Conservation (phyloP, 2,888 invertebrate genomes). For the Drosophila monieri region DNA sequence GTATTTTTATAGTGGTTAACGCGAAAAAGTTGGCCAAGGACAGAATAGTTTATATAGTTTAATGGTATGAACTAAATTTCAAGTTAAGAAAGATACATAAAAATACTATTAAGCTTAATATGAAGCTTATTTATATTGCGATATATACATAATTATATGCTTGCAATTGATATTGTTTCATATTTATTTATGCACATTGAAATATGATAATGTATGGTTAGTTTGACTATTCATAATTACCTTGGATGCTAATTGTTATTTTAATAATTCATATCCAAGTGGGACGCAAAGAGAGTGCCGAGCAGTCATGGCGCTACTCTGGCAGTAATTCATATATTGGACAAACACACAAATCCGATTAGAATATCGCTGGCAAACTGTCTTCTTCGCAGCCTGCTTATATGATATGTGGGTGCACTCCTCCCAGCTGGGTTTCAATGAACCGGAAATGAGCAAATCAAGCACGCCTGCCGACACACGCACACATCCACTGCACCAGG, state of each 20-base stretch:
- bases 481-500: conserved; percentile 22
- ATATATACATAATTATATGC: background rate
- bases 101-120: too few relatives aligned
- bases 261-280: conserved; percentile 61
- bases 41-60: too few relatives aligned
- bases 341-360: conserved; percentile 69
- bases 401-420: conserved; percentile 2
- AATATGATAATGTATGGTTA: background rate
- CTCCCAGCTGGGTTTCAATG: conserved; percentile 58
- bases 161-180: background rate
- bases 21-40: too few relatives aligned
- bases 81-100: too few relatives aligned
- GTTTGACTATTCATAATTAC: conserved; percentile 46
- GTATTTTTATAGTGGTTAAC: too few relatives aligned
- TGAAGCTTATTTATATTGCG: too few relatives aligned
- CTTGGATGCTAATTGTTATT: conserved; percentile 63
- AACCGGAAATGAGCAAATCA: conserved; percentile 76
- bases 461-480: conserved; percentile 50
- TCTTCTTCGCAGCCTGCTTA: conserved; percentile 42
- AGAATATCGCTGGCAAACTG: conserved; percentile 65
- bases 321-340: conserved; percentile 54
- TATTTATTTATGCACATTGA: background rate
- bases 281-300: conserved; percentile 7
- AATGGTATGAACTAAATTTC: too few relatives aligned
- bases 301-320: conserved; percentile 26